Conservation (phyloP, 2,113 vertebrate species). For the Tauraco erythrolophus region DNA sequence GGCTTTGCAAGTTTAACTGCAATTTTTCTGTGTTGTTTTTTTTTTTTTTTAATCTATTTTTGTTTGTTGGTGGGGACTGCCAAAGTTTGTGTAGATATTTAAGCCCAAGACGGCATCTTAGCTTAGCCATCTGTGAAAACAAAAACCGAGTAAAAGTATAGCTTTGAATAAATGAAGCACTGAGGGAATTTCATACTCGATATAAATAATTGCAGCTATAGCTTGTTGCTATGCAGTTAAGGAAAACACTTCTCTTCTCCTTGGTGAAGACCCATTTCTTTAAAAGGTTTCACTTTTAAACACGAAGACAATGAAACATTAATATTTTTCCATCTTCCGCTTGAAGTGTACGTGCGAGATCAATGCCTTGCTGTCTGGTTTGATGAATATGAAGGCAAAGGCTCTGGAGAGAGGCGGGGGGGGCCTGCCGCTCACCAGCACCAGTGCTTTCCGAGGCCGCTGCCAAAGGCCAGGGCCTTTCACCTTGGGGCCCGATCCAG, state of each 20-base stretch:
- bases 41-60: conserved; percentile 32
- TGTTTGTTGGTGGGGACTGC: conserved; percentile 56
- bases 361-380: not conserved
- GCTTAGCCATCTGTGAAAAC: conserved; percentile 70
- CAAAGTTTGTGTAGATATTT: conserved; percentile 57
- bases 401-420: not conserved
- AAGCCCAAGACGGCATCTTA: conserved; percentile 58
- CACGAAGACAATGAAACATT: conserved; percentile 9
- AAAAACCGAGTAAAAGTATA: conserved; percentile 49
- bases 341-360: not conserved
- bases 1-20: not conserved
- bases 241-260: conserved; percentile 14
- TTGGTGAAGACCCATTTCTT: conserved; percentile 34
- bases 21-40: not conserved
- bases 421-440: not conserved
- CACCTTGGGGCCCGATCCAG: fast-evolving
- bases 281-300: conserved; percentile 33
- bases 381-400: not conserved
- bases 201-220: conserved; percentile 59
- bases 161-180: conserved; percentile 66
- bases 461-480: not conserved
- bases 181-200: conserved; percentile 26
- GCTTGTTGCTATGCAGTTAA: conserved; percentile 61
- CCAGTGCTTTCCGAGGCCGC: not conserved
- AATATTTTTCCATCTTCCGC: not conserved